Evolutionary conservation across 1,140 invertebrate species (phyloP), one percentile per base, ranked within the genome.

Genomic region (Nephila pilipes): DNA sequence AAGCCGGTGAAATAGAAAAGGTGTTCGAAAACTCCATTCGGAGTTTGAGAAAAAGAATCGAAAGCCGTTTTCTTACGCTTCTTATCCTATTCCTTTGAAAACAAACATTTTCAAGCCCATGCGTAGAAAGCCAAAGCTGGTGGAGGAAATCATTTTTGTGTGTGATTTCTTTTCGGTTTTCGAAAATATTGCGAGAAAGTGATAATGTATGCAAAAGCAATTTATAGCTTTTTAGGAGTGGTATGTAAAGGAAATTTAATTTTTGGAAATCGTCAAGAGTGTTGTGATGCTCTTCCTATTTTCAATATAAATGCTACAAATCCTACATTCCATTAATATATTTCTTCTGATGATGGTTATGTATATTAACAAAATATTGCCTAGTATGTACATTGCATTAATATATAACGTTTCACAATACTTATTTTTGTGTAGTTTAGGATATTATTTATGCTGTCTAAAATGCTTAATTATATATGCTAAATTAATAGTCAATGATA

Each of bases 21-120:
- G 81, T 92, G 60, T 25, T 16, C 63, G 65, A 57, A 90, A 69
- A 87, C 58, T 87, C 83, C 63, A 75, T 92, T 87, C 54, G 60
- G 36, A 32, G n/a, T 25, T 38, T 22, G 85, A n/a, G 54, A 57
- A 60, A 87, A 58, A 87, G 58, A 88, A 60, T 46, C 55, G 32
- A 55, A 69, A 85, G 90, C 80, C 60, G 36, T 87, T 87, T 92
- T 87, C 81, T 79, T 92, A 57, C 29, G 81, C n/a, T 85, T 57
- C 63, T 58, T 92, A 92, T 92, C 81, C 91, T 25, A 87, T 92
- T 80, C 83, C 83, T 16, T 85, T 92, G 63, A 79, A 92, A 92
- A 92, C 81, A 87, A 87, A 87, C 91, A 87, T 87, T 87, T 92
- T 58, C n/a, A 32, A 46, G 20, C 29, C 65, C 29, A 75, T 75